These are phyloP conservation scores for Diachrysia chrysitis DNA, from an alignment of 2,888 invertebrate genomes.

Conservation along the genomic window DNA sequence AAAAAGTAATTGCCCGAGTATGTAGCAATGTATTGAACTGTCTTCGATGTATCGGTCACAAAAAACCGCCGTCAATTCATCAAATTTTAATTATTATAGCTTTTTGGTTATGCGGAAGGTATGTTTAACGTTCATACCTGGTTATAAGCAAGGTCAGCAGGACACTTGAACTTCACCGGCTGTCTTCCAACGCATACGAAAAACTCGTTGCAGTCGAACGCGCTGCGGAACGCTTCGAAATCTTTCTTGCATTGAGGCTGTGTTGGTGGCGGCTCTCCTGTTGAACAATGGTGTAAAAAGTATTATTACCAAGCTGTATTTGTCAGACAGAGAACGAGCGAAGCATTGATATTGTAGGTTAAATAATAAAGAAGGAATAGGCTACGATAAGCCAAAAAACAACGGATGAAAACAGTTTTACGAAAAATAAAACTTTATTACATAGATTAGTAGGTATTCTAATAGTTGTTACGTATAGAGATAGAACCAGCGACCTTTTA, in stretches of 20 bases:
- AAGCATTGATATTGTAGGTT: no score
- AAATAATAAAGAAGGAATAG: no score
- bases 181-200: conserved; percentile 90
- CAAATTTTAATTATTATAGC: conserved; percentile 21
- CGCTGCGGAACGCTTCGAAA: conserved; percentile 90
- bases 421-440: no score
- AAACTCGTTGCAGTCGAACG: conserved; percentile 90
- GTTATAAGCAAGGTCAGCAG: conserved; percentile 90
- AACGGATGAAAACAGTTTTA: no score
- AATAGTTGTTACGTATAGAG: conserved; percentile 4
- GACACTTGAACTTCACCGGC: conserved; percentile 90
- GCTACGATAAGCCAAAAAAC: no score
- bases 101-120: conserved; percentile 36
- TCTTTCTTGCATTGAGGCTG: conserved; percentile 84
- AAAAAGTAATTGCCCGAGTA: not conserved
- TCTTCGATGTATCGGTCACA: not conserved
- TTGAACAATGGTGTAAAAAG: not conserved
- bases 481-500: not conserved
- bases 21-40: not conserved
- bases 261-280: conserved; percentile 47
- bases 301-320: no score
- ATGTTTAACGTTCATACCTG: conserved; percentile 78
- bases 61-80: not conserved
- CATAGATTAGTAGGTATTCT: no score
- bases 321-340: no score